phyloP scores from a whole-genome alignment of 2,113 vertebrate species.

The Stegostoma tigrinum region DNA sequence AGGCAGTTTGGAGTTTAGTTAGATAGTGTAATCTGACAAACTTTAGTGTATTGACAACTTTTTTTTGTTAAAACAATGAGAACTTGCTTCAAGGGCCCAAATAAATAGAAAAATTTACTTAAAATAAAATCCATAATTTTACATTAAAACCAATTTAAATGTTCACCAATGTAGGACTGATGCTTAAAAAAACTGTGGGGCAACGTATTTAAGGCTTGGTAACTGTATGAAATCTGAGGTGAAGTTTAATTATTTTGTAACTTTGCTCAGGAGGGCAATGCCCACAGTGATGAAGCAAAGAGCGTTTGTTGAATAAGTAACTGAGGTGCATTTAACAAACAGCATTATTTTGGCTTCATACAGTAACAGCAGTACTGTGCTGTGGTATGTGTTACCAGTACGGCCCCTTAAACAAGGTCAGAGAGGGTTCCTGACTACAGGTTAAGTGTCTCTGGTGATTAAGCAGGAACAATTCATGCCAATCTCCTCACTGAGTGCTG shows the following conservation, averaged over 20 bases:
- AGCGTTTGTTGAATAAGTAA: slow-evolving; percentile 43
- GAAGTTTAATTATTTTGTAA: not conserved
- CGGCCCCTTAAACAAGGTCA: slow-evolving; percentile 43
- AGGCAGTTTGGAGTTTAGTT: not conserved
- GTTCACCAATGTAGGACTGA: not conserved
- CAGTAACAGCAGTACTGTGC: slow-evolving; percentile 60
- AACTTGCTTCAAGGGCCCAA: not conserved
- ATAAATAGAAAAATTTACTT: not conserved
- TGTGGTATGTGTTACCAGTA: slow-evolving; percentile 54
- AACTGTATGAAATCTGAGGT: not conserved
- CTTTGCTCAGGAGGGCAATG: not conserved
- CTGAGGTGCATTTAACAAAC: slow-evolving; percentile 49
- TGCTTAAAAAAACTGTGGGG: not conserved
- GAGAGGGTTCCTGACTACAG: slow-evolving; percentile 47
- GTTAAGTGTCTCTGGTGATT: slow-evolving; percentile 45
- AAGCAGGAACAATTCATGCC: slow-evolving; percentile 38
- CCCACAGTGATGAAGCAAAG: slow-evolving; percentile 3
- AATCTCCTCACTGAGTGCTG: not conserved
- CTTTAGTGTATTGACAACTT: slow-evolving; percentile 19
- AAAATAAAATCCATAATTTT: not conserved
- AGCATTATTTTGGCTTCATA: slow-evolving; percentile 58
- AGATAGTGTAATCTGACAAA: slow-evolving; percentile 18
- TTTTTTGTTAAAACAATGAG: not conserved
- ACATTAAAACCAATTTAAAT: not conserved
- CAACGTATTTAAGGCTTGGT: not conserved